phyloP scores from a whole-genome alignment of 1,140 invertebrate genomes.

The Nymphalis io region DNA sequence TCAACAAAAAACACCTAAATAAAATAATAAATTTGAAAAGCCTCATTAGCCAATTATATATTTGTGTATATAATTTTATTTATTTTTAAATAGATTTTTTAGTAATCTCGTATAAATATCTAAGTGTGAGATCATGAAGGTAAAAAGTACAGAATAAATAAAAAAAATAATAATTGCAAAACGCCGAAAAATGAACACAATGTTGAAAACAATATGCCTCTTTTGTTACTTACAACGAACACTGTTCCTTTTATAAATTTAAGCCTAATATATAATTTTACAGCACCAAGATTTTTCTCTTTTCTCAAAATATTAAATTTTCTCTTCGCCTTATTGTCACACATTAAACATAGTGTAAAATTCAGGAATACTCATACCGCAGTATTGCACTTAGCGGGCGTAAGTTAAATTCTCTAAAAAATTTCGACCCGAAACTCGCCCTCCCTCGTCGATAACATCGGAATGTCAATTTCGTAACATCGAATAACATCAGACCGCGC shows the following conservation, averaged over 20 bases:
- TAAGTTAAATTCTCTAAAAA: constrained; percentile 36
- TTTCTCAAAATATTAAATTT: constrained; percentile 79
- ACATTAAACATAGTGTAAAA: constrained; percentile 77
- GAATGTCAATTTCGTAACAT: constrained; percentile 59
- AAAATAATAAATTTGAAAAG: constrained; percentile 71
- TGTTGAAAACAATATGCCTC: constrained; percentile 76
- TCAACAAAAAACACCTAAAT: constrained; percentile 67
- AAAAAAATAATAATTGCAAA: constrained; percentile 65
- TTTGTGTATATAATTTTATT: constrained; percentile 72
- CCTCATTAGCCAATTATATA: constrained; percentile 79
- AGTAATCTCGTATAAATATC: constrained; percentile 80
- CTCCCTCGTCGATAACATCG: constrained; percentile 45
- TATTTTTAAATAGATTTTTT: constrained; percentile 75
- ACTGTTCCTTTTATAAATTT: constrained; percentile 77
- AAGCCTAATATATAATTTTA: constrained; percentile 81
- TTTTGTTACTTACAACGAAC: constrained; percentile 76
- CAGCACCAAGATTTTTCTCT: constrained; percentile 80
- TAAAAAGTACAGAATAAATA: constrained; percentile 77
- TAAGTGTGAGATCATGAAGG: constrained; percentile 79
- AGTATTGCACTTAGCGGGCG: constrained; percentile 72
- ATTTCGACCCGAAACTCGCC: constrained; percentile 44
- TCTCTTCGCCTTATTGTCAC: constrained; percentile 80
- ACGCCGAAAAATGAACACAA: constrained; percentile 80
- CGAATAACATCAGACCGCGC: constrained; percentile 39
- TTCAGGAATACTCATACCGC: constrained; percentile 74